Evolutionary conservation across 1,140 invertebrate species (phyloP), one percentile per base, ranked within the genome.

Genomic region (Pseudomyrmex gracilis): DNA sequence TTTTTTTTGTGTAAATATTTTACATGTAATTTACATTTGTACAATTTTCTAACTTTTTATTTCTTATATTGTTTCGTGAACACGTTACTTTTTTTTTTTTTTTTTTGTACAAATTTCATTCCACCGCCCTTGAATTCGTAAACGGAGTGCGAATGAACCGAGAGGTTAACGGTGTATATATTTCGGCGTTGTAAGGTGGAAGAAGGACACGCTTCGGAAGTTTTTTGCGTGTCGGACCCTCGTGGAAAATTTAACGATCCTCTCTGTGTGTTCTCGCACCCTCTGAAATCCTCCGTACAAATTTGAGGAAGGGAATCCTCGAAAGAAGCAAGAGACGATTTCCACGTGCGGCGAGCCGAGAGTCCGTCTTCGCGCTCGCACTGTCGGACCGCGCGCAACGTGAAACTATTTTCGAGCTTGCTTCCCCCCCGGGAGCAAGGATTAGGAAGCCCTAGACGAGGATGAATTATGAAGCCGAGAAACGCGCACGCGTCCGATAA

Each of bases 371-470:
- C 60, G 24, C 34, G 24, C 20, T 7, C 34, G 17, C 34, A 34
- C 15, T 34, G 45, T 63, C 13, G 43, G 49, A 51, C 22, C 58
- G 45, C 57, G 71, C 17, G 70, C 61, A 57, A 63, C 73, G 55
- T 15, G 63, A 73, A 77, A 89, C 78, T 88, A 85, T 85, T 88
- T 88, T 85, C 83, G 73, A 88, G 70, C 77, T 83, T 57, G 77
- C n/a, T n/a, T 64, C 67, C 57, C 78, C 58, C 53, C 66, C 49
- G 67, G 64, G 57, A 80, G 34, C 68, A 34, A 22, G 84, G 70
- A 88, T 89, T 88, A 88, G 84, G 87, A 86, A 89, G 87, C 80
- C 84, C 83, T 84, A 86, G 86, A 47, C 68, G 64, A 66, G 86
- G 85, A 88, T 89, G 78, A 89, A 89, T 89, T 89, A 89, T 71